Percentiles rank a stretch among this genome's conserved stretches.
Conservation (phyloP, 2,113 vertebrate species). For the Poeciliopsis retropinna region DNA sequence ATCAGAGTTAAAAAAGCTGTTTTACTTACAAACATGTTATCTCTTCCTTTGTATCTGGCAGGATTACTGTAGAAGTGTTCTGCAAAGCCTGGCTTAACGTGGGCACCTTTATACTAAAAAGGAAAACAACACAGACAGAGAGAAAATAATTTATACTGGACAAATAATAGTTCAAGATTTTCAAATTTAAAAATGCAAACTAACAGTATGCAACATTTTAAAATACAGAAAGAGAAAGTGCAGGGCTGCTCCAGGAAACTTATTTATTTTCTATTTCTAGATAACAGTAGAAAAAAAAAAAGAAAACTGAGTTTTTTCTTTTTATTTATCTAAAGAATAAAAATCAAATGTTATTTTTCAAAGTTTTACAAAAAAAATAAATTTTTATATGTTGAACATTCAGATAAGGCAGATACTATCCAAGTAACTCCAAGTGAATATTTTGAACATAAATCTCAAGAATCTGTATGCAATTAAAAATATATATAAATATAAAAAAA, state of each 20-base stretch:
- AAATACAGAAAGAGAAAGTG: neutral
- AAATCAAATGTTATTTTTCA: too few species aligned
- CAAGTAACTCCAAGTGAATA: too few species aligned
- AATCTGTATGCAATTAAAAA: too few species aligned
- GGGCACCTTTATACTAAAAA: constrained; percentile 97
- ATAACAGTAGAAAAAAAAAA: too few species aligned
- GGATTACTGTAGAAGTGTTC: constrained; percentile 99
- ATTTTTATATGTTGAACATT: too few species aligned
- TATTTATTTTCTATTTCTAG: too few species aligned
- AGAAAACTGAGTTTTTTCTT: neutral
- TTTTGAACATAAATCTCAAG: too few species aligned
- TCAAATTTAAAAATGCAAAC: neutral
- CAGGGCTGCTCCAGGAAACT: too few species aligned
- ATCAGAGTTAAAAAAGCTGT: neutral
- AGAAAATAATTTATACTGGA: neutral
- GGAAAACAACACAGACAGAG: neutral
- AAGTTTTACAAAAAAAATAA: too few species aligned
- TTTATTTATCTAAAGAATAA: too few species aligned
- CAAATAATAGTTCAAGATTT: neutral
- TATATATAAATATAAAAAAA: too few species aligned
- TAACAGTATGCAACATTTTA: neutral
- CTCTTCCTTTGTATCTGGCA: constrained; percentile 98
- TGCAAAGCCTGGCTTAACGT: constrained; percentile 98
- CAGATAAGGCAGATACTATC: too few species aligned
- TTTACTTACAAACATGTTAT: constrained; percentile 84